Evolutionary conservation across 2,113 vertebrate species (phyloP), one percentile per base, ranked within the genome.

Genomic region (Gymnogyps californianus): DNA sequence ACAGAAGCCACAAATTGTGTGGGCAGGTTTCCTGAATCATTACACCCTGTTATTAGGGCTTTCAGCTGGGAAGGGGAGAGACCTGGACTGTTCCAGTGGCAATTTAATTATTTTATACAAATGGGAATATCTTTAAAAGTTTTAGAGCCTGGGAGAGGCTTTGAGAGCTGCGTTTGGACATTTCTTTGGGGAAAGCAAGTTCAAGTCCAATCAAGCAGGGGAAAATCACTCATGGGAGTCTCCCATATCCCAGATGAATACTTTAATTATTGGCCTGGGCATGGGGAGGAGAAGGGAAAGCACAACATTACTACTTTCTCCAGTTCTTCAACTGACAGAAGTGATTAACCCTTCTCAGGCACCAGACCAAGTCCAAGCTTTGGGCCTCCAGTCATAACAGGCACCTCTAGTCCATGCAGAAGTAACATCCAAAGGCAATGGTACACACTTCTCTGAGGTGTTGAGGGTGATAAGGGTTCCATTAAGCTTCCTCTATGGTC

Each of bases 41-140:
- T 87, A 19, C 47, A 77, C 70, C 36, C 79, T 93, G 82, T 92
- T 96, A 95, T 94, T 95, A 96, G 82, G 62, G 82, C 36, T 83
- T 96, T 93, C 78, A 85, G 70, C 66, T 93, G 90, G 75, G 75
- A 92, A 90, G 66, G 15, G 54, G 84, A 94, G 62, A 94, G 54
- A 80, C 29, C 49, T 58, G 89, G 44, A 85, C 82, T 70, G 46
- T 69, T 88, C 38, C 64, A 83, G 75, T 80, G 78, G 82, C 62
- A 94, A 26, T 95, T 95, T 94, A 94, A 96, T 96, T 96, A 80
- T 93, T 96, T 92, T 96, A 96, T 96, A 96, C 92, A 97, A 96
- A 96, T 95, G 62, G 70, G 90, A 97, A 94, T 90, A 91, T 79
- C 95, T 96, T 96, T 83, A n/a, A 70, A 82, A 88, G 54, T 92